These are phyloP conservation scores for Donacobius atricapilla DNA, from an alignment of 2,113 vertebrate species.

Conservation along the genomic window DNA sequence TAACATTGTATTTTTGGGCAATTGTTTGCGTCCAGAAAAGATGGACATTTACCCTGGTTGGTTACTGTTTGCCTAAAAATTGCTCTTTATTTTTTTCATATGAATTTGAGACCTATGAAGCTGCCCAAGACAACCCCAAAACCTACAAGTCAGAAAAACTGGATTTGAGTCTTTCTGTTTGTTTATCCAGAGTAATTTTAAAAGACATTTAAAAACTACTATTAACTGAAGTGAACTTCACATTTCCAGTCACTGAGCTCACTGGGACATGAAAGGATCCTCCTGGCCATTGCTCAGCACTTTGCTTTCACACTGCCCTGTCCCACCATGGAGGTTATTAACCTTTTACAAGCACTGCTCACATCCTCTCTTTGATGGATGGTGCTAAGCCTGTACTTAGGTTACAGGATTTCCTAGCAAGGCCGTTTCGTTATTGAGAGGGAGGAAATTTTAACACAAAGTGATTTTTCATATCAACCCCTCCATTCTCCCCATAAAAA, in stretches of 20 bases:
- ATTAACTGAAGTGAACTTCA: slow-evolving; percentile 14
- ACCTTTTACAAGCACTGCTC: slow-evolving; percentile 19
- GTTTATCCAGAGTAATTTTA: not conserved
- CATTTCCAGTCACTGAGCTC: slow-evolving; percentile 25
- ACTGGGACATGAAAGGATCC: slow-evolving; percentile 38
- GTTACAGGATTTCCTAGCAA: slow-evolving; percentile 32
- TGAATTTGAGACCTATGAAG: not conserved
- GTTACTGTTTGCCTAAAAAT: not conserved
- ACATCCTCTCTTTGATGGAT: slow-evolving; percentile 60
- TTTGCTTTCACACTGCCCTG: not conserved
- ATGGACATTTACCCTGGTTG: not conserved
- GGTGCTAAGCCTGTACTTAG: slow-evolving; percentile 8
- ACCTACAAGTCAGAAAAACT: not conserved
- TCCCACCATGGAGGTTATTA: slow-evolving; percentile 47
- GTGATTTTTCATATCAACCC: not conserved
- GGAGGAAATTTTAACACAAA: not conserved
- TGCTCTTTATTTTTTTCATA: not conserved
- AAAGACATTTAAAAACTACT: not conserved
- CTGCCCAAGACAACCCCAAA: not conserved
- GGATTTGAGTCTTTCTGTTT: not conserved
- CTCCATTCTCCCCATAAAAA: not conserved
- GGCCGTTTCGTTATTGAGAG: not conserved
- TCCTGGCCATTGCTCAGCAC: slow-evolving; percentile 26
- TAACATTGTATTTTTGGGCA: not conserved
- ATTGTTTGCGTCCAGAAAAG: not conserved